A percentile compares a stretch with the other conserved stretches of the same genome.
phyloP scores from a whole-genome alignment of 2,888 invertebrate genomes.

The Tridacna crocea region DNA sequence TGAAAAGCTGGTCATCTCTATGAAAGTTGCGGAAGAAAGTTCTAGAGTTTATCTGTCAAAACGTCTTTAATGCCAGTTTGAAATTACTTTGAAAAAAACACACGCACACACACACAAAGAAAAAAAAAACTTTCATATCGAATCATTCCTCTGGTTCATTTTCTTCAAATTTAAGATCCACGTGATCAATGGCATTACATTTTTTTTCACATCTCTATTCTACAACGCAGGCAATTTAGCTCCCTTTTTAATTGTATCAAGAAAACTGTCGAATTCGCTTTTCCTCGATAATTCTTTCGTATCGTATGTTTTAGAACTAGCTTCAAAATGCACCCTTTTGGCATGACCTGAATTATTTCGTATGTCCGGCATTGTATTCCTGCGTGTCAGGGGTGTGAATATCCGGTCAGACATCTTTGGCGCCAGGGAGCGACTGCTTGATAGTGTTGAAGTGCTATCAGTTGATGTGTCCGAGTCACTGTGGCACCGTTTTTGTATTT shows the following conservation, averaged over 20 bases:
- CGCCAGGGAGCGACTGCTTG: neutral
- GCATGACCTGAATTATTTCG: neutral
- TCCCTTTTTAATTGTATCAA: neutral
- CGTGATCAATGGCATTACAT: too few relatives aligned
- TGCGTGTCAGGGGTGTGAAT: neutral
- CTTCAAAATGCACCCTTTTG: neutral
- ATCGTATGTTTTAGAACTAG: neutral
- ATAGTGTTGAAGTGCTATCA: neutral
- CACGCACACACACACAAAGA: too few relatives aligned
- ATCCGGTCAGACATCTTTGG: neutral
- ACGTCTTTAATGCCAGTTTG: too few relatives aligned
- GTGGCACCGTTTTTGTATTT: neutral
- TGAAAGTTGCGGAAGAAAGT: neutral
- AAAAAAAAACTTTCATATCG: too few relatives aligned
- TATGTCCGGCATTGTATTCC: constrained; percentile 19
- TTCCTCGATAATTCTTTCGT: neutral
- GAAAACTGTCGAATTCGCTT: neutral
- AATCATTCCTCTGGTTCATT: too few relatives aligned
- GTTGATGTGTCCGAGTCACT: constrained; percentile 18
- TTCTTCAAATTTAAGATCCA: too few relatives aligned
- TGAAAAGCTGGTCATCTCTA: too few relatives aligned
- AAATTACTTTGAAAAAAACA: too few relatives aligned
- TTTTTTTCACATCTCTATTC: neutral
- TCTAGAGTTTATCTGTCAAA: too few relatives aligned
- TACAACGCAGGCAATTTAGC: neutral